Base-by-base conservation (phyloP, 2,797 vertebrate species). In the Distichodus sexfasciatus region DNA sequence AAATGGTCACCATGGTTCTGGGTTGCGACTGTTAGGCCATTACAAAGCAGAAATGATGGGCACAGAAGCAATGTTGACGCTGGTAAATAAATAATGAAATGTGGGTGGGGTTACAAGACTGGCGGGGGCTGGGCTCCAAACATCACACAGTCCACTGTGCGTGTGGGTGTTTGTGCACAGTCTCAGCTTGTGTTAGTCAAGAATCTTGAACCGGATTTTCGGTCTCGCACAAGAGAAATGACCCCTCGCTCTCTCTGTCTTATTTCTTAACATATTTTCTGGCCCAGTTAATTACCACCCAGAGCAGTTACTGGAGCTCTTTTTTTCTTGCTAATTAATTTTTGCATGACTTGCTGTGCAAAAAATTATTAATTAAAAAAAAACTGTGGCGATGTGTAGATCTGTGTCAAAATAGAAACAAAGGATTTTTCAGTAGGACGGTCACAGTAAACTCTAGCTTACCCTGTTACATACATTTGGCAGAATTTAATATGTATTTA, bases 31-130 rank as follows among this genome's bases (percentile, higher is more conserved):
- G 53, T 31, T 40, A 11, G 50, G 47, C 57, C 54, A 57, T 51
- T 71, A 69, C 60, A 62, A 47, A 58, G 50, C 24, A 33, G 66
- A 74, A 60, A 68, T 24, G 76, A 84, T 87, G 80, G 89, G 85
- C 85, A 84, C 84, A 87, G 83, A 83, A 86, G 83, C 86, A 88
- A 87, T 81, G 84, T 87, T 88, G 86, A 79, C 79, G 84, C 76
- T 89, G 83, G 81, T 92, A 87, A 91, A 92, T 91, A 90, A 91
- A 87, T 91, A 83, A 91, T 91, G 88, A 88, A 86, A 83, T 85
- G 87, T 76, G 86, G 83, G 80, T 82, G 78, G 63, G 64, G 15
- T 64, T 33, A 53, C 40, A 47, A 60, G 50, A 76, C 71, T 74
- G 80, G 83, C 31, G 47, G 84, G 81, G 86, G 85, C 87, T 89